Evolutionary conservation across 2,888 invertebrate species (phyloP).

Genomic region (Aspidapion aeneum): DNA sequence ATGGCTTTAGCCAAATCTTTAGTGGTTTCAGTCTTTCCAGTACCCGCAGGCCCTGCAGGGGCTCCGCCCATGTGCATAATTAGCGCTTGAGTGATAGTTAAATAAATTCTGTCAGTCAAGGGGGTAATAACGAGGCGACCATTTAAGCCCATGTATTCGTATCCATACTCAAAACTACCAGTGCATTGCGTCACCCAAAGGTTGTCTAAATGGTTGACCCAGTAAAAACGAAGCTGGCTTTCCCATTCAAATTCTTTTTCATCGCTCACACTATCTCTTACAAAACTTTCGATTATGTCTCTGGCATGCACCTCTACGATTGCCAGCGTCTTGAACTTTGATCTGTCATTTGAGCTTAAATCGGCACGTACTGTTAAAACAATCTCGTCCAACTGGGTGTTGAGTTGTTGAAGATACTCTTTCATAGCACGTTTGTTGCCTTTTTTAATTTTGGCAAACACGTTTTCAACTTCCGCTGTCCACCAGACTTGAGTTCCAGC

Average conservation of each 20-base stretch:
- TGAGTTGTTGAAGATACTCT: conserved; percentile 76
- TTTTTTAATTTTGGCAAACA: conserved; percentile 66
- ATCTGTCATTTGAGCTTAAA: conserved; percentile 74
- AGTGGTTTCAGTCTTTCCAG: conserved; percentile 89
- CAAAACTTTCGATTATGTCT: conserved; percentile 82
- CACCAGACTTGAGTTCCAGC: conserved; percentile 92
- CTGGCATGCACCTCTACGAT: conserved; percentile 91
- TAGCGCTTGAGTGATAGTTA: conserved; percentile 90
- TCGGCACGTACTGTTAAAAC: conserved; percentile 73
- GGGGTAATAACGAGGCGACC: conserved; percentile 90
- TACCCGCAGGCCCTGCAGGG: conserved; percentile 80
- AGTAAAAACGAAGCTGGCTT: conserved; percentile 89
- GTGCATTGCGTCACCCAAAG: conserved; percentile 82
- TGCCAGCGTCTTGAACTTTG: conserved; percentile 83
- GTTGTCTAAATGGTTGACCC: conserved; percentile 79
- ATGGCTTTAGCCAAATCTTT: conserved; percentile 91
- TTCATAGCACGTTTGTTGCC: conserved; percentile 89
- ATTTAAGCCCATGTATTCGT: conserved; percentile 94
- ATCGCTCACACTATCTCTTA: conserved; percentile 77
- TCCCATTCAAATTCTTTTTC: conserved; percentile 91
- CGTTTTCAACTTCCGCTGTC: conserved; percentile 93
- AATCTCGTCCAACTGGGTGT: conserved; percentile 78
- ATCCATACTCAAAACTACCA: conserved; percentile 86
- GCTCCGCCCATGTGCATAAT: conserved; percentile 91
- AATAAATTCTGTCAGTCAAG: conserved; percentile 86